Conservation (phyloP, 2,888 invertebrate species). For the Nemurella pictetii region DNA sequence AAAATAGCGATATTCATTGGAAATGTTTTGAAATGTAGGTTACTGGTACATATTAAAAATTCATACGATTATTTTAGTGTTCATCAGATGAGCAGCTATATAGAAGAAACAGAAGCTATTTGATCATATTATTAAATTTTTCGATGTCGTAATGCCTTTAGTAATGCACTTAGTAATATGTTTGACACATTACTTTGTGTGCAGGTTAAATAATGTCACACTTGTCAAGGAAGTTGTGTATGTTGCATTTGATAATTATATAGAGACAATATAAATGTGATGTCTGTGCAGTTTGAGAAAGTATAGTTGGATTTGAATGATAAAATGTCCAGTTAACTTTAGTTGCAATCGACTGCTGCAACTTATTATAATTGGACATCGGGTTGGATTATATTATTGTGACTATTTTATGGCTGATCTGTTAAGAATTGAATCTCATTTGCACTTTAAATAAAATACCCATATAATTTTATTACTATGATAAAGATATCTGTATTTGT, state of each 20-base stretch:
- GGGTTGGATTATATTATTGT: no score
- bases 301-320: neutral
- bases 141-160: no score
- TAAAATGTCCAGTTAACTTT: neutral
- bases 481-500: no score
- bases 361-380: neutral
- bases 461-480: no score
- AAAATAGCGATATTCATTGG: neutral
- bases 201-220: no score
- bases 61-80: neutral
- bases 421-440: no score
- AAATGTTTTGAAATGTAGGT: neutral
- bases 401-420: no score
- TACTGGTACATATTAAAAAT: neutral
- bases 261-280: neutral
- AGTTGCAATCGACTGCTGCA: neutral
- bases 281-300: neutral
- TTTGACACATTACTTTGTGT: no score
- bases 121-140: neutral
- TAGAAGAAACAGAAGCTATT: neutral
- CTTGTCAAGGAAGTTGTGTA: no score
- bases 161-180: no score
- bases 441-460: no score
- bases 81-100: neutral
- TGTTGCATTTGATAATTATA: no score